Evolutionary conservation across 2,113 vertebrate genomes (phyloP), one percentile per base, ranked within the genome.

Genomic region (Gallinago undulata): DNA sequence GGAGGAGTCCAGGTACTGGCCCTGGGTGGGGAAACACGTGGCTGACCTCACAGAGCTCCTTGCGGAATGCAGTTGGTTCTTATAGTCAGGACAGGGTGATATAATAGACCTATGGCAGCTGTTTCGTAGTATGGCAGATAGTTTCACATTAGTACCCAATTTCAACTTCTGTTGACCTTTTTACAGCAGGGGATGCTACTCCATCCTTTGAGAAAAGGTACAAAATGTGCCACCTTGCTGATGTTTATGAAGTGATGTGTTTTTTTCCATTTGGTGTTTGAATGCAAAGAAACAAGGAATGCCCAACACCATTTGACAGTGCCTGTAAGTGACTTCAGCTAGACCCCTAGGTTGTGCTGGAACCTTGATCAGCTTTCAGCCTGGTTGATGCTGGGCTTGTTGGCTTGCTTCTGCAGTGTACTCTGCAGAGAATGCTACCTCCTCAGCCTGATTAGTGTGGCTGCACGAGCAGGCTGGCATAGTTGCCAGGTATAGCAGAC

Each of bases 21-120:
- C 18, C 7, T 30, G 2, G 30, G 4, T 68, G 28, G 47, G n/a
- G 35, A 69, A n/a, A 15, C 24, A 6, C 0, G 0, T 35, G 37
- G 11, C 48, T 84, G 24, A 30, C 11, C 1, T 48, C 31, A 23
- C 17, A 68, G 67, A 73, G 15, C 35, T 68, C 2, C 30, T 86
- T 80, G 30, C 12, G 5, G 23, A 30, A 27, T 56, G 21, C 3
- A 5, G 0, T 0, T 47, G 41, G 4, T 45, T 72, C 31, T 37
- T 33, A 4, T 2, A 37, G 48, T 43, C 2, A 3, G 14, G 66
- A 21, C 0, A 5, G 59, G 47, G 25, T 70, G 41, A 47, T 37
- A 18, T 15, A 48, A 2, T 30, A 47, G 24, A 51, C 63, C 11
- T 59, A 5, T 59, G 56, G 37, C n/a, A 78, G 19, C 14, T 4